These are phyloP conservation scores for Liolophura sinensis DNA, from an alignment of 1,140 invertebrate species.

Conservation along the genomic window DNA sequence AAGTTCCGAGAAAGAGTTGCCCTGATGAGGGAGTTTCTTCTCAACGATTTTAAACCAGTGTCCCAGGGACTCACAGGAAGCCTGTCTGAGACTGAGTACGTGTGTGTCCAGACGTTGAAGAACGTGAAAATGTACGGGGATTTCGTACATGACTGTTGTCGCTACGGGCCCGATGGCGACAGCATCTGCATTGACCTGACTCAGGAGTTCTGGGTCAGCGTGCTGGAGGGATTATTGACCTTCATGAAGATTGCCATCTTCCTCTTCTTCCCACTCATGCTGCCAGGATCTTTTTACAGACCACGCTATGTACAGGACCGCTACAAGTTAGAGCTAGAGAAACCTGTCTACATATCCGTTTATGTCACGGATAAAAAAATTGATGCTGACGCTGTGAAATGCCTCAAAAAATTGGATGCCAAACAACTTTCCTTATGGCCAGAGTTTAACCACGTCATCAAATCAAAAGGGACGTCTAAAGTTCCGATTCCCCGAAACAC, in stretches of 20 bases:
- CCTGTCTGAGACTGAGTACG: constrained; percentile 22
- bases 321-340: too few species aligned
- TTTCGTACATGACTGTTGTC: constrained; percentile 47
- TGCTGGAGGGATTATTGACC: constrained; percentile 47
- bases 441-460: too few species aligned
- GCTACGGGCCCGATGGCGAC: constrained; percentile 22
- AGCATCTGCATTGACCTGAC: constrained; percentile 33
- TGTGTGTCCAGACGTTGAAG: constrained; percentile 46
- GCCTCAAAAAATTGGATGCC: too few species aligned
- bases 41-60: constrained; percentile 27
- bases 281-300: constrained; percentile 31
- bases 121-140: constrained; percentile 32
- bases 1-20: constrained; percentile 29
- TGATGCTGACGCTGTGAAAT: too few species aligned
- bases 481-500: too few species aligned
- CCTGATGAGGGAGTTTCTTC: constrained; percentile 33
- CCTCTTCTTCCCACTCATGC: constrained; percentile 46
- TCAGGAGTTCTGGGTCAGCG: constrained; percentile 49
- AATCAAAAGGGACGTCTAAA: too few species aligned
- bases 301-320: too few species aligned
- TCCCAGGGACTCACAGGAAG: constrained; percentile 6
- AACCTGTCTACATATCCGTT: too few species aligned
- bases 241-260: constrained; percentile 47
- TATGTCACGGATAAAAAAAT: too few species aligned
- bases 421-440: too few species aligned